Evolutionary conservation across 1,140 invertebrate genomes (phyloP).

Genomic region (Leptestheria dahalacensis): DNA sequence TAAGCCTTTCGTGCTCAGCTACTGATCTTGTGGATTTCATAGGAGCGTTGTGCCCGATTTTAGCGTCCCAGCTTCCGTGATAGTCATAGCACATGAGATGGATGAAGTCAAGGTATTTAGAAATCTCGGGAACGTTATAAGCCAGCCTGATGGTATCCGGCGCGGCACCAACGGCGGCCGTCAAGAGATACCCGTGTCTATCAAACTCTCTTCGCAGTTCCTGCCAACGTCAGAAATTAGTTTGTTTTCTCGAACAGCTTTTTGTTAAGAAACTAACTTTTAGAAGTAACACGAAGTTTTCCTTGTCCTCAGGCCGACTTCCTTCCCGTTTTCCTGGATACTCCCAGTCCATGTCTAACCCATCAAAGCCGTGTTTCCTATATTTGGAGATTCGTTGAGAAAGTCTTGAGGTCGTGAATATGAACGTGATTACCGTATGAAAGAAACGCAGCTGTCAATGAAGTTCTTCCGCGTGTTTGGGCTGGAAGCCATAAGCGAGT

Average conservation of each 20-base stretch:
- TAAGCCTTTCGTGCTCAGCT: constrained; percentile 30
- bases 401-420: neutral
- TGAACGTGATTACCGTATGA: constrained; percentile 38
- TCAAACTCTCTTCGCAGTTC: constrained; percentile 14
- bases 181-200: constrained; percentile 38
- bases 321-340: constrained; percentile 54
- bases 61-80: constrained; percentile 64
- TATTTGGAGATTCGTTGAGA: neutral
- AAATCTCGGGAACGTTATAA: constrained; percentile 57
- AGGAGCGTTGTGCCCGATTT: constrained; percentile 52
- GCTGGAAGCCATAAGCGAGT: constrained; percentile 51
- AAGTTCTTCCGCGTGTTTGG: constrained; percentile 41
- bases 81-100: constrained; percentile 86
- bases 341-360: constrained; percentile 63
- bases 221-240: constrained; percentile 6
- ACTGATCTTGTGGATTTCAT: constrained; percentile 34
- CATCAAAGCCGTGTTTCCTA: constrained; percentile 63
- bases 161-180: constrained; percentile 56
- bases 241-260: neutral
- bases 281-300: constrained; percentile 56
- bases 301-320: constrained; percentile 51
- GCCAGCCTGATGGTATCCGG: constrained; percentile 49
- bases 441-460: constrained; percentile 41
- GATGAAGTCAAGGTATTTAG: constrained; percentile 58
- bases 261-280: constrained; percentile 34